Base-by-base conservation (phyloP, 2,797 vertebrate genomes). In the Tympanoctomys barrerae region DNA sequence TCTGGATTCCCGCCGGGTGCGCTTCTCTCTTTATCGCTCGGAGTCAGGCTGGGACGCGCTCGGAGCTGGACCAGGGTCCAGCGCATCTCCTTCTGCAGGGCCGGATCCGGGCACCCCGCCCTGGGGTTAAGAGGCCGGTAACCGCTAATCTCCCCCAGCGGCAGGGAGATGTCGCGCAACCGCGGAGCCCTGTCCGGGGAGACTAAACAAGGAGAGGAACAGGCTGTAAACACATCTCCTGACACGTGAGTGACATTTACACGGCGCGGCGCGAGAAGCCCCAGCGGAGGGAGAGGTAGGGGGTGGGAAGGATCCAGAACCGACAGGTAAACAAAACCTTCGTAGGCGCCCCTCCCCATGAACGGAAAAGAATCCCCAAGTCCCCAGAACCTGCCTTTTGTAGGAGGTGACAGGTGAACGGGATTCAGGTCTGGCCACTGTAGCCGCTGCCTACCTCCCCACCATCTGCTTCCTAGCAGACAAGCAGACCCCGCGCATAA, bases 321-420 rank as follows among this genome's bases (percentile, higher is more conserved):
- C 26, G 1, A 92, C 92, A 94, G 96, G 96, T 97, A 93, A 14
- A 33, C 0, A 36, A 33, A 57, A 49, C 59, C 14, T 46, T 71
- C 57, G 1, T 33, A n/a, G 89, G 71, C 61, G 46, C 79, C 87
- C 91, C 73, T 81, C 24, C 70, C 84, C 81, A 71, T 36, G 33
- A 36, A 64, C 11, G 84, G 66, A 79, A 94, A 90, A 87, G 97
- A 97, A 97, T 97, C 97, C 98, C 98, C 49, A 96, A 98, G 97
- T 98, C 97, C 97, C 87, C 95, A 49, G 97, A 98, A 98, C 98
- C 98, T 98, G 98, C 97, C 97, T 98, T 98, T 98, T 98, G 98
- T 98, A 97, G 97, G 97, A 98, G 98, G 98, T 98, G 99, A 99
- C 98, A 99, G 99, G 99, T 99, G 99, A 99, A 98, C 98, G 96